These are phyloP conservation scores for Leptinotarsa defecta DNA, from an alignment of 1,140 invertebrate species.

Conservation along the genomic window DNA sequence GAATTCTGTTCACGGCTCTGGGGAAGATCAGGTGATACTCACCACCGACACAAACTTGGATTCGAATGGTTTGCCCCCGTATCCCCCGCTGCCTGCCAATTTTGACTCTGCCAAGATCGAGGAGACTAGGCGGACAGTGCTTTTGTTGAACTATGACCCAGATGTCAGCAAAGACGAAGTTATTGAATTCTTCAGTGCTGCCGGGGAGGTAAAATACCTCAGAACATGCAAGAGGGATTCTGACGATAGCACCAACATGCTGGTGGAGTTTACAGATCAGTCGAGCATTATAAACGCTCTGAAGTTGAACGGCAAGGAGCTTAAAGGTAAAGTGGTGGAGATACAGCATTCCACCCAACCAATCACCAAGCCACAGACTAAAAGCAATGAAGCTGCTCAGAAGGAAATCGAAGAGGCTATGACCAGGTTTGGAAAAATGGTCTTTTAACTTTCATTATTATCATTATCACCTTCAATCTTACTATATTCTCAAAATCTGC, in stretches of 20 bases:
- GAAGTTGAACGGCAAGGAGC: constrained; percentile 78
- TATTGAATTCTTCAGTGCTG: constrained; percentile 82
- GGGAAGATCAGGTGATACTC: constrained; percentile 82
- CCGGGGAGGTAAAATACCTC: constrained; percentile 95
- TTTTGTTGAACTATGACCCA: constrained; percentile 77
- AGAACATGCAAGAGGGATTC: constrained; percentile 86
- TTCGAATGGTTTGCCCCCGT: constrained; percentile 82
- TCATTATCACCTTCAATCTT: too few species aligned
- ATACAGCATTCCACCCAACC: constrained; percentile 88
- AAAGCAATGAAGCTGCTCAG: constrained; percentile 92
- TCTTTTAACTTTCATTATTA: background rate
- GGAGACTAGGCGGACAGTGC: constrained; percentile 90
- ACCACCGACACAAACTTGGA: constrained; percentile 90
- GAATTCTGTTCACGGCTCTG: constrained; percentile 84
- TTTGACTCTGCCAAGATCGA: constrained; percentile 92
- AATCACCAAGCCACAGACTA: constrained; percentile 91
- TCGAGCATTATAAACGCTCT: constrained; percentile 84
- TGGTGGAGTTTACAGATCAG: constrained; percentile 95
- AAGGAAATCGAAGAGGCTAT: constrained; percentile 96
- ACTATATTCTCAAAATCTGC: too few species aligned
- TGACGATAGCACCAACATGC: constrained; percentile 77
- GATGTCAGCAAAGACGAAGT: constrained; percentile 71
- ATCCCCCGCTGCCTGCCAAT: constrained; percentile 89
- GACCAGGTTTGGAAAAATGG: constrained; percentile 64
- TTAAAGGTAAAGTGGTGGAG: constrained; percentile 69